phyloP scores from a whole-genome alignment of 2,797 vertebrate species.

The Protonibea diacanthus region DNA sequence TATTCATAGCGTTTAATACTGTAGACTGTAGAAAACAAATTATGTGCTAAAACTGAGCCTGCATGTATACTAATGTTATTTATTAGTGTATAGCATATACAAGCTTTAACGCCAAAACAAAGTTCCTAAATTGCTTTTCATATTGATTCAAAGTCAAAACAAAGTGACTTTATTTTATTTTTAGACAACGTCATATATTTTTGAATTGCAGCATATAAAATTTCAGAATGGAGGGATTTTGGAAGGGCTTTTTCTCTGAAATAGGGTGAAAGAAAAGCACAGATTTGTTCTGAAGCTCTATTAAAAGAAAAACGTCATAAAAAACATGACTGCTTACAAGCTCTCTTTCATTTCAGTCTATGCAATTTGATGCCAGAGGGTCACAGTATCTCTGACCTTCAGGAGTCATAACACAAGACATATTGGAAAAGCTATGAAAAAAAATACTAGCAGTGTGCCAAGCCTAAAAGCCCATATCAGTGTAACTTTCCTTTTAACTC shows the following conservation, averaged over 20 bases:
- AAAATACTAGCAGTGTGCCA: conserved; percentile 7
- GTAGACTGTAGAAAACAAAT: not conserved
- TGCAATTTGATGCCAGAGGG: conserved; percentile 34
- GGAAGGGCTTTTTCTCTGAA: not conserved
- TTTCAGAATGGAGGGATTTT: not conserved
- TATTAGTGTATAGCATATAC: not conserved
- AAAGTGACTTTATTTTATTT: not conserved
- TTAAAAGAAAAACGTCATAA: conserved; percentile 26
- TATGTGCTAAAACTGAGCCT: not conserved
- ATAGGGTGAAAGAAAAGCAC: not conserved
- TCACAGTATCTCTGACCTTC: conserved; percentile 36
- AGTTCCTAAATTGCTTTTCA: not conserved
- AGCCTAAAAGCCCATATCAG: conserved; percentile 8
- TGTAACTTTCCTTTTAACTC: conserved; percentile 10
- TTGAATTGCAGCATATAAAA: not conserved
- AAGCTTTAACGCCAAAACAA: not conserved
- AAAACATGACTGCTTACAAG: conserved; percentile 11
- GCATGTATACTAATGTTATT: not conserved
- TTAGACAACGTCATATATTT: not conserved
- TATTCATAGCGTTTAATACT: not conserved
- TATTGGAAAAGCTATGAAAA: conserved; percentile 14
- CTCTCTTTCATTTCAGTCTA: conserved; percentile 30
- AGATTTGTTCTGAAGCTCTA: not conserved
- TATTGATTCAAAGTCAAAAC: not conserved
- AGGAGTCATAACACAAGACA: conserved; percentile 25